phyloP scores from a whole-genome alignment of 2,888 invertebrate genomes.

The Nasonia oneida region DNA sequence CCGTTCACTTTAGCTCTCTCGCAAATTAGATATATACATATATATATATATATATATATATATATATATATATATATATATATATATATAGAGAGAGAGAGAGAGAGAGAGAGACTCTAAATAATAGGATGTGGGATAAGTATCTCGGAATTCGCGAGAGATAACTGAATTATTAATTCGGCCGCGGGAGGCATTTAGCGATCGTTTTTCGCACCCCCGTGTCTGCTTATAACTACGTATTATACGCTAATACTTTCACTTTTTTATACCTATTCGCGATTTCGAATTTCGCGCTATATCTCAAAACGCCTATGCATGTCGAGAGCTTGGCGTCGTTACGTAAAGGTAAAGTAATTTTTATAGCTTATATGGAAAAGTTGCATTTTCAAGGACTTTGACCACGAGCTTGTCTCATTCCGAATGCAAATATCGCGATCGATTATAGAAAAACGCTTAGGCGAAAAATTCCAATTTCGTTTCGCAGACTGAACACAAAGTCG shows the following conservation, averaged over 20 bases:
- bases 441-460: background rate
- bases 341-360: background rate
- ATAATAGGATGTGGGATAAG: constrained; percentile 48
- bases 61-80: no score
- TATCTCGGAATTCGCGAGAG: constrained; percentile 14
- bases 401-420: background rate
- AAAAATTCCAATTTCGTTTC: constrained; percentile 39
- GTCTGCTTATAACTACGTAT: background rate
- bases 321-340: background rate
- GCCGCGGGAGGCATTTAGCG: background rate
- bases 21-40: constrained; percentile 35
- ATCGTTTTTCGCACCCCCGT: constrained; percentile 6
- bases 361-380: background rate
- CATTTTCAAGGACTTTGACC: constrained; percentile 4
- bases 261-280: background rate
- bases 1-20: constrained; percentile 57
- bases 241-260: background rate
- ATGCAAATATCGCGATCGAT: background rate
- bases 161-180: constrained; percentile 26
- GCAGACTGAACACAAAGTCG: constrained; percentile 63
- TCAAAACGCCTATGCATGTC: no score
- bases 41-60: no score
- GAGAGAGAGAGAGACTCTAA: background rate
- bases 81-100: no score
- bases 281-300: background rate